Base-by-base conservation (phyloP, 2,113 vertebrate species). In the Pterocles orientalis region DNA sequence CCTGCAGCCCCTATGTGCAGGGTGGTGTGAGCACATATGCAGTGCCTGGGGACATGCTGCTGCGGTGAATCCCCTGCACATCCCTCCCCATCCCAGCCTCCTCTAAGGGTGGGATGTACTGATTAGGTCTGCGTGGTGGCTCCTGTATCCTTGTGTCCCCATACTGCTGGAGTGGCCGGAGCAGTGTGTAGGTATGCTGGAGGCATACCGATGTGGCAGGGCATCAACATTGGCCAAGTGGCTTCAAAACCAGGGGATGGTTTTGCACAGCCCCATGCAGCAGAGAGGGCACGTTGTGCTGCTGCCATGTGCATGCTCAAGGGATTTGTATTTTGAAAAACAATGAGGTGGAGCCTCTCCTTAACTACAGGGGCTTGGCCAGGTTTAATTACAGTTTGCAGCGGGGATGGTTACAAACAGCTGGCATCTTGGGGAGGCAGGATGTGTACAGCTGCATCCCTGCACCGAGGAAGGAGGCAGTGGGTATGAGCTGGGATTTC, bases 1-100 rank as follows among this genome's bases (percentile, higher is more conserved):
- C 2, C 3, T 9, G 50, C 50, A 54, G n/a, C 18, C 0, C 1
- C 47, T 1, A 0, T 4, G 47, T 3, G 14, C 31, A 36, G 57
- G 36, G 43, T 4, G 5, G 23, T 4, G 41, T 57, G 41, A 73
- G 47, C 72, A 36, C 64, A 4, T 0, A 2, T 20, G 65, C 7
- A 0, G 9, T 9, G 26, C 39, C 23, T 7, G 41, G 31, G 36
- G 29, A 36, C 7, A 31, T 39, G 7, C 53, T 57, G 39, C 41
- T 47, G 28, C 0, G 0, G 15, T 8, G 39, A 57, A 18, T 19
- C 25, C 29, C 7, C 23, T 31, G 43, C 10, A 2, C 11, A 5
- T 3, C 41, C 54, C 43, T 80, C 53, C 31, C 64, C 39, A 5
- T 6, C 73, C 13, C 64, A 60, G 48, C 36, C 14, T 64, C 75